These are phyloP conservation scores for Arctocebus calabarensis DNA, from an alignment of 2,797 vertebrate genomes.

Conservation along the genomic window DNA sequence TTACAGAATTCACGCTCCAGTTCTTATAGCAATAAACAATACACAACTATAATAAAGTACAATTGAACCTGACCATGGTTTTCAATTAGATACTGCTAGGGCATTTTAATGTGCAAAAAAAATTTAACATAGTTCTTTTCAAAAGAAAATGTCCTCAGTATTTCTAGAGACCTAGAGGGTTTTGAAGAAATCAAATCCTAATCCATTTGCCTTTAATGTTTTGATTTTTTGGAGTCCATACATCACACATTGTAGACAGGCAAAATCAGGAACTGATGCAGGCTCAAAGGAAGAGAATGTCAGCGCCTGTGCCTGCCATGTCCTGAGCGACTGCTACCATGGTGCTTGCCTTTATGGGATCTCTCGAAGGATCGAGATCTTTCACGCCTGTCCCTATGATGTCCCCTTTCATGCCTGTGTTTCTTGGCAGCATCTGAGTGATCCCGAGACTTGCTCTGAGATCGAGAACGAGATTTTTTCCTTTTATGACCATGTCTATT, in stretches of 20 bases:
- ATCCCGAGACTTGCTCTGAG: slow-evolving; percentile 94
- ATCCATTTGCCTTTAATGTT: slow-evolving; percentile 71
- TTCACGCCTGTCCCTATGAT: slow-evolving; percentile 94
- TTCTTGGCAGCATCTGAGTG: slow-evolving; percentile 94
- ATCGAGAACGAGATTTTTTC: slow-evolving; percentile 95
- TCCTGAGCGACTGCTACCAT: slow-evolving; percentile 93
- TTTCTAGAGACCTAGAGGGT: slow-evolving; percentile 82
- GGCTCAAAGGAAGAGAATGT: slow-evolving; percentile 77
- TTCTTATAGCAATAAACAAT: slow-evolving; percentile 91
- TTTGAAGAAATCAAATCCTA: slow-evolving; percentile 82
- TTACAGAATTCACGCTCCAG: slow-evolving; percentile 91
- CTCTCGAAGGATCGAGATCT: slow-evolving; percentile 97
- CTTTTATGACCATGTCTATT: slow-evolving; percentile 96
- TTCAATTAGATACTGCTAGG: slow-evolving; percentile 88
- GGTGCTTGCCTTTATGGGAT: slow-evolving; percentile 97
- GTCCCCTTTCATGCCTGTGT: slow-evolving; percentile 96
- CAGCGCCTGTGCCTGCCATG: slow-evolving; percentile 95
- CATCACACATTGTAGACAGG: slow-evolving; percentile 86
- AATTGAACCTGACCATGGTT: slow-evolving; percentile 86
- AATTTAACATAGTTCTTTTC: slow-evolving; percentile 87
- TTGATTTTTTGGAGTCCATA: slow-evolving; percentile 87
- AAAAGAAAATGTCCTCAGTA: slow-evolving; percentile 81
- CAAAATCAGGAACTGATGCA: not conserved
- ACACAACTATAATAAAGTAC: slow-evolving; percentile 91
- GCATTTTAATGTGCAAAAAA: slow-evolving; percentile 94